Base-by-base conservation (phyloP, 2,113 vertebrate genomes). In the Pimephales promelas region DNA sequence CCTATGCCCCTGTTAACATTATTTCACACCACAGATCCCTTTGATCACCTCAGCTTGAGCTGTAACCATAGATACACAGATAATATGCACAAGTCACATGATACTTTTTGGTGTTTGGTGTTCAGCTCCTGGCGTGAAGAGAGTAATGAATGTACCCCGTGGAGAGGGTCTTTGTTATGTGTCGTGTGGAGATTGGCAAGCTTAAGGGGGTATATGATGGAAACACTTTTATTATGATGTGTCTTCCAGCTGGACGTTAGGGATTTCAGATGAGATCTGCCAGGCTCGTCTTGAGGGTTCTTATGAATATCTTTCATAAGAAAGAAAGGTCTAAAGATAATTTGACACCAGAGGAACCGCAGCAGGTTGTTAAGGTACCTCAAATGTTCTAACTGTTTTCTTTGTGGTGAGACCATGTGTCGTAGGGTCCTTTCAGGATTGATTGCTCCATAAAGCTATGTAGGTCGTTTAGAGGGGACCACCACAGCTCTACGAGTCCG, bases 381-480 rank as follows among this genome's bases (percentile, higher is more conserved):
- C 61, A 18, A 64, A 81, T 70, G 28, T 81, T 70, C 20, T 22
- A 80, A 83, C 74, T 85, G 56, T 45, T 47, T 14, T 59, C 84
- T 87, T 83, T 85, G 45, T 5, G 10, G 18, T 20, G 49, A 81
- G 43, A 52, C 61, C 34, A 66, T 76, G 22, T 56, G 59, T 59
- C 80, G 61, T 34, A 43, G 76, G 81, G 47, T 75, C 20, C 57
- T 49, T 77, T 84, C 47, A 84, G 81, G 84, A 88, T 88, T 80
- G 87, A 89, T 90, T 84, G 85, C 82, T 86, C 80, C 52, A 47
- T 76, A 88, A 83, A 85, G 75, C 56, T 68, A 81, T 79, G 77
- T 85, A 85, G 88, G 90, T 88, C 86, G 79, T 88, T 85, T 56
- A 71, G 81, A 83, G 84, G 88, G 84, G 90, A 88, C 88, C 47